These are phyloP conservation scores for Rhopilema esculentum DNA, from an alignment of 30 jellyfish, hydroid and myxozoan species.

Conservation along the genomic window DNA sequence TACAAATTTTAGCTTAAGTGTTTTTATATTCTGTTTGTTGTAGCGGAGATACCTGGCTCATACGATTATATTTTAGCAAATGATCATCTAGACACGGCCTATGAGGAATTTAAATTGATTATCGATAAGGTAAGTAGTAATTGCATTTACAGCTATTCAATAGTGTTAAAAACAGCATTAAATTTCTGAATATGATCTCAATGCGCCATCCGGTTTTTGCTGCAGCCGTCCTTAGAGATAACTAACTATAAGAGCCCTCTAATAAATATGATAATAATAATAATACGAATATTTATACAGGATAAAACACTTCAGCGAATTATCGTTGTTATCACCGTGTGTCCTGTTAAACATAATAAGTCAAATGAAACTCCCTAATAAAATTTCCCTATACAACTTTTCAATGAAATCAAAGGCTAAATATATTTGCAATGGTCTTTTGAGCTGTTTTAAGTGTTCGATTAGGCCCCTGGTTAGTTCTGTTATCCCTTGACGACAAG, in stretches of 20 bases:
- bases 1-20: background rate
- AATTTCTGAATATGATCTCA: no score
- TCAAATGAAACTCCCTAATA: background rate
- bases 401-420: background rate
- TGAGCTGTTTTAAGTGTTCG: background rate
- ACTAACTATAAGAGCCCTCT: no score
- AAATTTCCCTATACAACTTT: background rate
- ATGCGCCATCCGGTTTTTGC: no score
- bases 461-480: no score
- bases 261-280: no score
- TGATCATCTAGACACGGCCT: slow-evolving; percentile 88
- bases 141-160: no score
- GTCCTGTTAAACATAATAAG: background rate
- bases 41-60: slow-evolving; percentile 83
- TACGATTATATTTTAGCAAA: slow-evolving; percentile 81
- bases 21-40: background rate
- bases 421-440: background rate
- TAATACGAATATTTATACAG: background rate
- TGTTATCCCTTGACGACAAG: no score
- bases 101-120: slow-evolving; percentile 71
- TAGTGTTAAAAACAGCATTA: no score
- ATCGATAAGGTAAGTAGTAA: slow-evolving; percentile 69
- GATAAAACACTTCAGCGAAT: background rate
- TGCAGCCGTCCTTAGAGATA: no score
- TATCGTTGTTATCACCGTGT: slow-evolving; percentile 1